Percentiles rank a stretch among this genome's conserved stretches.
phyloP scores from a whole-genome alignment of 2,888 invertebrate species.

The Parnassius mnemosyne region DNA sequence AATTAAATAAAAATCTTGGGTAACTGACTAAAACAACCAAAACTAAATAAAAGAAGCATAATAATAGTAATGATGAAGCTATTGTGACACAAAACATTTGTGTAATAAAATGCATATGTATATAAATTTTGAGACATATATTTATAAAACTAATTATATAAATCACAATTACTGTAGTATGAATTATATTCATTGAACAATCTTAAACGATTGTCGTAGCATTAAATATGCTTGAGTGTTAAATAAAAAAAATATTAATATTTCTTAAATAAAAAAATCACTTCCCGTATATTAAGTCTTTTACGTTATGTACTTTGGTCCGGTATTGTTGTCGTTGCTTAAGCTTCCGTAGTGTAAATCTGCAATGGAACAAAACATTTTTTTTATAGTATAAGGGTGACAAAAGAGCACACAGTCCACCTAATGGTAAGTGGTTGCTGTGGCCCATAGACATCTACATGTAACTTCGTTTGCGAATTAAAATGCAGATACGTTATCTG shows the following conservation, averaged over 20 bases:
- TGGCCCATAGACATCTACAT: too few species aligned
- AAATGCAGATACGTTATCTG: too few species aligned
- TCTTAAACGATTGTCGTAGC: not conserved
- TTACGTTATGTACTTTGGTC: constrained; percentile 42
- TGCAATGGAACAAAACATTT: constrained; percentile 33
- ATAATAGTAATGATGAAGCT: too few species aligned
- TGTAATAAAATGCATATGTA: constrained; percentile 6
- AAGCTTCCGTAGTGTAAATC: constrained; percentile 43
- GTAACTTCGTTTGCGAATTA: too few species aligned
- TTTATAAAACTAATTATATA: constrained; percentile 3
- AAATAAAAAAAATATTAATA: not conserved
- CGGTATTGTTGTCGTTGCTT: constrained; percentile 26
- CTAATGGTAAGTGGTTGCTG: too few species aligned
- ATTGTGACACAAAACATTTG: not conserved
- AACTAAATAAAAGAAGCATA: too few species aligned
- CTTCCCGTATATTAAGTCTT: constrained; percentile 5
- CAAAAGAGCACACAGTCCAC: too few species aligned
- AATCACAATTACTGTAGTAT: constrained; percentile 10
- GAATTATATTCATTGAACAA: not conserved
- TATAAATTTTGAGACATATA: constrained; percentile 5
- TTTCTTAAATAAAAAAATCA: constrained; percentile 4
- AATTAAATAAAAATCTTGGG: too few species aligned
- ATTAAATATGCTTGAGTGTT: not conserved
- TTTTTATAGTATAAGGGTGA: too few species aligned
- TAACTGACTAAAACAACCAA: too few species aligned